Evolutionary conservation across 2,888 invertebrate species (phyloP), one percentile per base, ranked within the genome.

Genomic region (Drosophila mimetica): DNA sequence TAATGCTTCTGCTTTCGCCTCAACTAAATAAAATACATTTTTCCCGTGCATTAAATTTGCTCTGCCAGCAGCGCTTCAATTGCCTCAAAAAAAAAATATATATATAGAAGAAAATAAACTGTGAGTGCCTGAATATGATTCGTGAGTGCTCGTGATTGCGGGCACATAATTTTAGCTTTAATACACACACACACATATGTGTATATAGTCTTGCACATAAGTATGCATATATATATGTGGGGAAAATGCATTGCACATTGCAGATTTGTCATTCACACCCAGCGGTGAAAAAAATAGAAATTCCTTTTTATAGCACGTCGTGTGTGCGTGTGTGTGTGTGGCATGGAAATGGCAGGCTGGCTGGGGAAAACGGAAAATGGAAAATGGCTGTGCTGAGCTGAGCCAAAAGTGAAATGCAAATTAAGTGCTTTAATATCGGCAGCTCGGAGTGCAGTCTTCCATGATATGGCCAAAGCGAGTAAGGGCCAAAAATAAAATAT

Each of bases 11-110:
- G 37, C 37, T 2, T 14, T 7, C 4, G 16, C 39, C 41, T 61
- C 54, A 73, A 53, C 73, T 66, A 55, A 67, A 84, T 81, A 71
- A 86, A 81, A 77, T 76, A 72, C 64, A 76, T 76, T 76, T 71
- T 74, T 77, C 61, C 70, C 66, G 80, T 81, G 76, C 74, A 86
- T 86, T 86, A 72, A 81, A 84, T 86, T 76, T 78, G 42, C 30
- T 34, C 28, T 44, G 59, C 59, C 53, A 16, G 42, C 60, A 41
- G 77, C 71, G 66, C 71, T 76, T 77, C 86, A 83, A 80, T 83
- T 82, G 83, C 50, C 75, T 44, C 30, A 13, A 18, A 46, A 46
- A 44, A 25, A 44, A n/a, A 25, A 13, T 30, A 30, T 30, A 30
- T 30, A 30, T 30, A 30, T 11, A 30, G 30, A 14, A 25, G 59